Evolutionary conservation across 1,140 invertebrate genomes (phyloP).

Genomic region (Cotesia glomerata): DNA sequence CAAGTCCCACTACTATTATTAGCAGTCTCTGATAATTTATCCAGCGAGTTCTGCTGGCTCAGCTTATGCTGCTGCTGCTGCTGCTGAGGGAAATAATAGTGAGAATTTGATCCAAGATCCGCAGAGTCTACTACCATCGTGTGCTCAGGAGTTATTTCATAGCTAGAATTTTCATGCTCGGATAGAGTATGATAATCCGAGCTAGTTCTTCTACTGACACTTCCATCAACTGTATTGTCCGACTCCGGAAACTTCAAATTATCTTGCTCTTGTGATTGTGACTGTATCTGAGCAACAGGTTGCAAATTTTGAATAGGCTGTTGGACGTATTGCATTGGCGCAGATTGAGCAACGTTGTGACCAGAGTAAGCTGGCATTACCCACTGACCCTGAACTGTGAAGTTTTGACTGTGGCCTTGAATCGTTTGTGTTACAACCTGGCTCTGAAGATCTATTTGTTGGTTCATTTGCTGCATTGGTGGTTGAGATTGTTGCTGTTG

Average conservation of each 20-base stretch:
- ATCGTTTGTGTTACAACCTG: slow-evolving; percentile 24
- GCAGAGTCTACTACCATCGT: slow-evolving; percentile 55
- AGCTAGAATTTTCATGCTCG: slow-evolving; percentile 58
- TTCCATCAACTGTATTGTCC: slow-evolving; percentile 48
- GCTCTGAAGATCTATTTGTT: slow-evolving; percentile 2
- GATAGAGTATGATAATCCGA: slow-evolving; percentile 56
- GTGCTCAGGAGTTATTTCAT: slow-evolving; percentile 59
- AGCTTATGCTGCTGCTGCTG: slow-evolving; percentile 59
- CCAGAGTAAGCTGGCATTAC: slow-evolving; percentile 22
- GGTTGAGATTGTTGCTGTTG: slow-evolving; percentile 19
- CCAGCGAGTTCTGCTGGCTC: slow-evolving; percentile 65
- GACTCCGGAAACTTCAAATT: slow-evolving; percentile 42
- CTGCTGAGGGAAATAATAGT: slow-evolving; percentile 44
- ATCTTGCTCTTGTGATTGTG: slow-evolving; percentile 36
- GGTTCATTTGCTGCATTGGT: neutral
- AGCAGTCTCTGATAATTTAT: slow-evolving; percentile 50
- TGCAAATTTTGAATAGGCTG: slow-evolving; percentile 17
- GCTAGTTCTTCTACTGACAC: slow-evolving; percentile 51
- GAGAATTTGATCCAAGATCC: slow-evolving; percentile 46
- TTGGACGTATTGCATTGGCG: slow-evolving; percentile 28
- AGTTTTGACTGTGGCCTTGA: slow-evolving; percentile 18
- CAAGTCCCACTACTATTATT: slow-evolving; percentile 46
- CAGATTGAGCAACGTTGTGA: slow-evolving; percentile 12
- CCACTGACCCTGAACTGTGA: slow-evolving; percentile 29
- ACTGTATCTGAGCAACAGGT: slow-evolving; percentile 19